Percentiles rank a stretch among this genome's conserved stretches.
Conservation (phyloP, 1,140 invertebrate genomes). For the Papilio helenus region DNA sequence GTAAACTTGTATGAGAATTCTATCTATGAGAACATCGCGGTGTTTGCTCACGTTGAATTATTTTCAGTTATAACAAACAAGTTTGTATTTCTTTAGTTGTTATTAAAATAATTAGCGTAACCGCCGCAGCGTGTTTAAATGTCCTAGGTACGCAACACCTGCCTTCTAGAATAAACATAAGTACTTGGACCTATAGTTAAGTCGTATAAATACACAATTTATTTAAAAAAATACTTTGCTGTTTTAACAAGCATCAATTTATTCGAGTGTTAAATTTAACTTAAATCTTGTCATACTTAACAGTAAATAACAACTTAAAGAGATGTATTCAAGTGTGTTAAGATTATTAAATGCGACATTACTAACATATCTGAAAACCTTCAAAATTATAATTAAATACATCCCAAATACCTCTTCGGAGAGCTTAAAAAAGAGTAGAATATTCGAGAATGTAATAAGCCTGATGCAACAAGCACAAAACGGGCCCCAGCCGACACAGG, state of each 20-base stretch:
- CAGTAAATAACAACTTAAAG: background rate
- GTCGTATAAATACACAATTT: no score
- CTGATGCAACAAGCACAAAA: conserved; percentile 31
- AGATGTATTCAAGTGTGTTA: background rate
- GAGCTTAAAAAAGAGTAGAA: conserved; percentile 10
- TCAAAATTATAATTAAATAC: conserved; percentile 33
- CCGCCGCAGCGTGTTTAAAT: background rate
- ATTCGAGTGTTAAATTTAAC: conserved; percentile 6
- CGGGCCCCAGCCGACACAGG: background rate
- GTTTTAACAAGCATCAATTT: background rate
- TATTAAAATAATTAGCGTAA: background rate
- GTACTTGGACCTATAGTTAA: no score
- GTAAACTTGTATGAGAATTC: no score
- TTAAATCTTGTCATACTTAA: background rate
- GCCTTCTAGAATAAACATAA: background rate
- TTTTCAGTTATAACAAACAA: background rate
- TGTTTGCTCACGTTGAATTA: background rate
- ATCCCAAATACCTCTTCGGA: background rate
- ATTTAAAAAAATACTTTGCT: no score
- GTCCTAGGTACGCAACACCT: background rate
- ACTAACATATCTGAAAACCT: conserved; percentile 4
- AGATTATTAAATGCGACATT: conserved; percentile 13
- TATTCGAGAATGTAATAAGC: conserved; percentile 37
- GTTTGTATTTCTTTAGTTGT: background rate
- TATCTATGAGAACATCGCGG: no score